Percentiles rank a stretch among this genome's conserved stretches.
Evolutionary conservation across 2,888 invertebrate species (phyloP).

Genomic region (Penaeus monodon): DNA sequence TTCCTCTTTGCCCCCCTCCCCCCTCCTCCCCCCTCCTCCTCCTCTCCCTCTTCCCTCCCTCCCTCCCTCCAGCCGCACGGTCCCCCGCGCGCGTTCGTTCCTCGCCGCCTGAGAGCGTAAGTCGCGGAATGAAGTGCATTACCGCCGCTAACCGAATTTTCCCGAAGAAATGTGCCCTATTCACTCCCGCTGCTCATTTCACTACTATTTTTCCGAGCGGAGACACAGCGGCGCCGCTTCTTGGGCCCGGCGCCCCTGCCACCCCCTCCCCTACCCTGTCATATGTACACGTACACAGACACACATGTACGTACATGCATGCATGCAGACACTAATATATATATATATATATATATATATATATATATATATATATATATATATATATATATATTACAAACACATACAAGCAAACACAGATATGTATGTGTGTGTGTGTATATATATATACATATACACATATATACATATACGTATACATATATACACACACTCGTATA

Average conservation of each 20-base stretch:
- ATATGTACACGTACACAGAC: too few species aligned
- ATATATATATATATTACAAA: neutral
- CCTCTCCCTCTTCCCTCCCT: neutral
- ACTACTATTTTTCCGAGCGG: too few species aligned
- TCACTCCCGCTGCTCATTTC: constrained; percentile 24
- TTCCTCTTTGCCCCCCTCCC: neutral
- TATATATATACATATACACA: neutral
- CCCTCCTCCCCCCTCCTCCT: neutral
- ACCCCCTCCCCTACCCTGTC: too few species aligned
- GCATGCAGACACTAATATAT: too few species aligned
- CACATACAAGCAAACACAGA: neutral
- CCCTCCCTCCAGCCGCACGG: neutral
- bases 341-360: constrained; percentile 15
- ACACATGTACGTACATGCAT: too few species aligned
- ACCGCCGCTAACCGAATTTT: constrained; percentile 45
- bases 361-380: constrained; percentile 29
- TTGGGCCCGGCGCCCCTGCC: too few species aligned
- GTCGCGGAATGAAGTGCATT: constrained; percentile 48
- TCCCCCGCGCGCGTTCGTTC: neutral
- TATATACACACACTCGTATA: neutral
- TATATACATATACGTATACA: neutral
- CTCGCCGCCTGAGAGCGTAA: constrained; percentile 22
- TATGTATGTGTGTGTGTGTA: too few species aligned
- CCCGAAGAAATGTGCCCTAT: constrained; percentile 38
- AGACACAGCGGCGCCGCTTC: too few species aligned